These are phyloP conservation scores for Labroides dimidiatus DNA, from an alignment of 2,797 vertebrate genomes.

Conservation along the genomic window DNA sequence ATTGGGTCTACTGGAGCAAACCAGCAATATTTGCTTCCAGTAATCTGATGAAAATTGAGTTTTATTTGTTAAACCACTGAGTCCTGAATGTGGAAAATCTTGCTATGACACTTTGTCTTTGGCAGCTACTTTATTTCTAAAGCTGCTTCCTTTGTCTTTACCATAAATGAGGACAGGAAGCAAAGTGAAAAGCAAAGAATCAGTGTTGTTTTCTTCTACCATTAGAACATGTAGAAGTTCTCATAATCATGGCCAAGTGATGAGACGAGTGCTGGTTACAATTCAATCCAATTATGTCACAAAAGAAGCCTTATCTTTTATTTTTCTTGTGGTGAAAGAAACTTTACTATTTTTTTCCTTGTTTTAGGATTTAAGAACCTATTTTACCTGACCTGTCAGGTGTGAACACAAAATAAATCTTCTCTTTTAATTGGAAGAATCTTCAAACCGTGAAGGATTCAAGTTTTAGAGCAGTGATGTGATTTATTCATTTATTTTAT, in stretches of 20 bases:
- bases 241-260: background rate
- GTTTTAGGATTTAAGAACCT: background rate
- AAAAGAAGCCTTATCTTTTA: background rate
- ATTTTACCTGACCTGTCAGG: background rate
- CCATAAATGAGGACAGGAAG: constrained; percentile 20
- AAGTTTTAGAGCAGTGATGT: constrained; percentile 30
- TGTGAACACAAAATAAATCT: constrained; percentile 3
- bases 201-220: no score
- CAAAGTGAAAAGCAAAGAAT: constrained; percentile 1
- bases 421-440: constrained; percentile 22
- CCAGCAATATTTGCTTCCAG: background rate
- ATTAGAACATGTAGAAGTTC: no score
- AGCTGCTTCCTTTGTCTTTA: constrained; percentile 46
- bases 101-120: no score
- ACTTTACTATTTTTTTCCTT: background rate
- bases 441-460: background rate
- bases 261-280: no score
- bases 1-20: constrained; percentile 2
- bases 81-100: constrained; percentile 9
- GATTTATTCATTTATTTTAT: no score
- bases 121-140: no score
- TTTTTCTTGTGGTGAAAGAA: background rate
- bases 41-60: constrained; percentile 3
- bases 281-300: no score
- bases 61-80: background rate